Evolutionary conservation across 1,140 invertebrate species (phyloP).

Genomic region (Drosophila repletoides): DNA sequence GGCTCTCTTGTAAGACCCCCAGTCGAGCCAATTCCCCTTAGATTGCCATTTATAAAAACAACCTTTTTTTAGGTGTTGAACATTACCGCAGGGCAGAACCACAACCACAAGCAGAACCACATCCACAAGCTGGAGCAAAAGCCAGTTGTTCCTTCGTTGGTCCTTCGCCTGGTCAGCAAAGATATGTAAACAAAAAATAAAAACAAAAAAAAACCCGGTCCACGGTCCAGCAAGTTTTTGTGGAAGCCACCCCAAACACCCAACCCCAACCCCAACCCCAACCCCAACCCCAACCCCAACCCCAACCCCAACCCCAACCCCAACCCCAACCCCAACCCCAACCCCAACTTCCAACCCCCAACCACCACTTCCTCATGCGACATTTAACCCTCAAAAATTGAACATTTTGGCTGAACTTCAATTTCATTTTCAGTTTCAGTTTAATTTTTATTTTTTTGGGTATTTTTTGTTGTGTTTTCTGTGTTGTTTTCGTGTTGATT

Average conservation of each 20-base stretch:
- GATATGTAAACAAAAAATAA: slow-evolving; percentile 65
- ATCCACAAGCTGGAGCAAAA: slow-evolving; percentile 9
- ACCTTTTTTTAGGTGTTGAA: slow-evolving; percentile 76
- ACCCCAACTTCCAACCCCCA: neutral
- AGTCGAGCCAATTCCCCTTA: neutral
- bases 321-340: slow-evolving; percentile 6
- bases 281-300: slow-evolving; percentile 1
- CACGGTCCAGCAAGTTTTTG: slow-evolving; percentile 67
- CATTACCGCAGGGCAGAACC: slow-evolving; percentile 70
- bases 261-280: slow-evolving; percentile 1
- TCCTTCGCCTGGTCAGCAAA: slow-evolving; percentile 64
- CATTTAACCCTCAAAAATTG: slow-evolving; percentile 73
- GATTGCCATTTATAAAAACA: slow-evolving; percentile 39
- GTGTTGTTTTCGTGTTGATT: slow-evolving; percentile 70
- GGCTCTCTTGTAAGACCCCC: neutral
- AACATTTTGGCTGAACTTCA: slow-evolving; percentile 47
- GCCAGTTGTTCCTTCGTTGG: slow-evolving; percentile 54
- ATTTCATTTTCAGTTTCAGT: slow-evolving; percentile 16
- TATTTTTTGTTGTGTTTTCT: slow-evolving; percentile 15
- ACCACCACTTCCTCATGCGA: slow-evolving; percentile 64
- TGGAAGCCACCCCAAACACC: slow-evolving; percentile 33
- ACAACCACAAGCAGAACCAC: slow-evolving; percentile 12
- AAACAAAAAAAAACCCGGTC: slow-evolving; percentile 32
- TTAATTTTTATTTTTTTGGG: slow-evolving; percentile 16
- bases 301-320: slow-evolving; percentile 13